These are phyloP conservation scores for Mimas tiliae DNA, from an alignment of 2,888 invertebrate species.

Conservation along the genomic window DNA sequence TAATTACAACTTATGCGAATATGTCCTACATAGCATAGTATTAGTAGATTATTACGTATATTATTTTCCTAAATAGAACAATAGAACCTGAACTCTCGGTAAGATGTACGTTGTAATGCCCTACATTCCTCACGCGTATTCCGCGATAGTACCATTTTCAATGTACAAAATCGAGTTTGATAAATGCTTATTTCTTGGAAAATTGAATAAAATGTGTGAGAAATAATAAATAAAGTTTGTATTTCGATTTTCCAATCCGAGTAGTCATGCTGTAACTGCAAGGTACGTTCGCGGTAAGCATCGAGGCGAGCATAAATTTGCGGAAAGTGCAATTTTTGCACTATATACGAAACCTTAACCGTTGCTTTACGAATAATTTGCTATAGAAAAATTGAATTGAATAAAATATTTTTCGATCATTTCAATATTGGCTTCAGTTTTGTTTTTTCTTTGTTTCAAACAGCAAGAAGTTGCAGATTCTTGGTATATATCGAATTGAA, in stretches of 20 bases:
- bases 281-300: constrained; percentile 27
- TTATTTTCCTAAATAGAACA: constrained; percentile 4
- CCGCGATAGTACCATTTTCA: constrained; percentile 2
- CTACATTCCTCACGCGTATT: constrained; percentile 15
- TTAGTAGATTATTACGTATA: background rate
- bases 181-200: constrained; percentile 15
- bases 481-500: background rate
- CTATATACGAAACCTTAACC: constrained; percentile 75
- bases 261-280: constrained; percentile 9
- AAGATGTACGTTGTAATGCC: constrained; percentile 8
- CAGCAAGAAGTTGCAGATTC: background rate
- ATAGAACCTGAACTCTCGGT: background rate
- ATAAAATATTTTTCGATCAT: constrained; percentile 80
- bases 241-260: constrained; percentile 27
- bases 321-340: constrained; percentile 70
- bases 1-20: background rate
- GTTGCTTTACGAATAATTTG: constrained; percentile 76
- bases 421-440: constrained; percentile 49
- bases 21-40: background rate
- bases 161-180: constrained; percentile 18
- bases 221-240: constrained; percentile 27
- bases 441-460: background rate
- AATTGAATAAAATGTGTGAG: constrained; percentile 25
- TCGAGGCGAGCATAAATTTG: constrained; percentile 56
- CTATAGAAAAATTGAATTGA: constrained; percentile 81